Percentiles rank a stretch among this genome's conserved stretches.
phyloP scores from a whole-genome alignment of 2,888 invertebrate species.

The Augochlorella aurata region DNA sequence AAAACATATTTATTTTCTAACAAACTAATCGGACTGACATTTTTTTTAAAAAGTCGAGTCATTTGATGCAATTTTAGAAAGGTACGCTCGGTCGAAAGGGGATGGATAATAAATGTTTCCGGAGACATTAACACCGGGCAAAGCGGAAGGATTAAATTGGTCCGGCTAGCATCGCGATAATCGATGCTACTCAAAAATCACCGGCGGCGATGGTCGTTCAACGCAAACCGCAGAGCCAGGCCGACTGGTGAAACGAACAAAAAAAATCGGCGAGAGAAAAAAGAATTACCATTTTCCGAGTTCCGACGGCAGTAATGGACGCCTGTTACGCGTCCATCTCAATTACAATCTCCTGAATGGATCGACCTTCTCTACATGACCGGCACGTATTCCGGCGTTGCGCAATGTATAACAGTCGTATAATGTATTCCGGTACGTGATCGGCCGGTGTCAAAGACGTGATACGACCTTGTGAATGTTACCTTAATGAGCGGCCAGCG shows the following conservation, averaged over 20 bases:
- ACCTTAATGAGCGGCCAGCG: constrained; percentile 66
- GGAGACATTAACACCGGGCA: background rate
- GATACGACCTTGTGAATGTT: constrained; percentile 70
- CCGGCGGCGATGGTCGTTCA: background rate
- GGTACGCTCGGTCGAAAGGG: too few relatives aligned
- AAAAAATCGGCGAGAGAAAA: background rate
- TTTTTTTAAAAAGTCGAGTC: too few relatives aligned
- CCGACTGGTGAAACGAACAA: background rate
- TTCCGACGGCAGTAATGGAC: constrained; percentile 22
- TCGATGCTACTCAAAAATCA: background rate
- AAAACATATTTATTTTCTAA: too few relatives aligned
- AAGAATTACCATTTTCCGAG: background rate
- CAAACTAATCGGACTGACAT: too few relatives aligned
- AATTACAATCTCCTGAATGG: constrained; percentile 42
- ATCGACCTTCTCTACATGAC: constrained; percentile 50
- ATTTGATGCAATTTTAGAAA: too few relatives aligned
- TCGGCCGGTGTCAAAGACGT: constrained; percentile 53
- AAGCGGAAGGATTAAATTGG: background rate
- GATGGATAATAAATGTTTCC: background rate
- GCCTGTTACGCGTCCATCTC: constrained; percentile 41
- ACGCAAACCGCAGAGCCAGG: constrained; percentile 1
- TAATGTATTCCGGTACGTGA: constrained; percentile 69
- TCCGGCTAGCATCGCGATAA: background rate
- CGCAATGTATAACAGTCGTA: constrained; percentile 58
- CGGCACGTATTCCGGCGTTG: constrained; percentile 59